These are phyloP conservation scores for Centrocercus urophasianus DNA, from an alignment of 2,113 vertebrate species.

Conservation along the genomic window DNA sequence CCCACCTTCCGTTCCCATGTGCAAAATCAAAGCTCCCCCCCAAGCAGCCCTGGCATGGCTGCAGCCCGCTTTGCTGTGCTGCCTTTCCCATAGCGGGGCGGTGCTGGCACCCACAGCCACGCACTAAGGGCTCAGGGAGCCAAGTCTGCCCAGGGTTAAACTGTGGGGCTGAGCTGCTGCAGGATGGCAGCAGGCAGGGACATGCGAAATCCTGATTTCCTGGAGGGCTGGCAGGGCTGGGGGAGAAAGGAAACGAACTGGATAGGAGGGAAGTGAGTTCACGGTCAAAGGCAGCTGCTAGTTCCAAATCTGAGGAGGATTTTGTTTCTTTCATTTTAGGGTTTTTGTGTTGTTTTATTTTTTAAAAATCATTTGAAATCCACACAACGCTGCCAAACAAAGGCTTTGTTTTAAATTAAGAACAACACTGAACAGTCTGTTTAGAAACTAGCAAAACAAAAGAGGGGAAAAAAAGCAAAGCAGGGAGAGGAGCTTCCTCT, in stretches of 20 bases:
- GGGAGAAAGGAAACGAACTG: background rate
- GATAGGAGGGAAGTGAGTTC: background rate
- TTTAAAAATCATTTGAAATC: slow-evolving; percentile 2
- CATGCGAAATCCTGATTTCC: slow-evolving; percentile 1
- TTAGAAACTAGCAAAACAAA: slow-evolving; percentile 30
- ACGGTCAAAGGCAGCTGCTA: background rate
- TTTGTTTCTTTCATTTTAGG: background rate
- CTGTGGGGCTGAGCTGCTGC: background rate
- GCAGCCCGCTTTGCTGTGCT: fast-evolving
- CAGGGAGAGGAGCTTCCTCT: background rate
- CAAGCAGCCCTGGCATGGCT: background rate
- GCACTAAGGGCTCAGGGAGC: background rate
- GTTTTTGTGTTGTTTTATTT: background rate
- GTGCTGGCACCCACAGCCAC: background rate
- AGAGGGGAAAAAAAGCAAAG: background rate
- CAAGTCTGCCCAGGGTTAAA: background rate
- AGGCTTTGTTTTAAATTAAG: background rate
- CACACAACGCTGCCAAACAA: background rate
- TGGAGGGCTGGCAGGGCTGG: background rate
- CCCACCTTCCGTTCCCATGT: background rate
- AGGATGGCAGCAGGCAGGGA: background rate
- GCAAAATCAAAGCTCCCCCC: background rate
- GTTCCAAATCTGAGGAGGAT: slow-evolving; percentile 9
- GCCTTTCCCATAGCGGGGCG: background rate
- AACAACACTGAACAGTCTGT: background rate